phyloP scores from a whole-genome alignment of 2,888 invertebrate genomes.

The Holacanthella duospinosa region DNA sequence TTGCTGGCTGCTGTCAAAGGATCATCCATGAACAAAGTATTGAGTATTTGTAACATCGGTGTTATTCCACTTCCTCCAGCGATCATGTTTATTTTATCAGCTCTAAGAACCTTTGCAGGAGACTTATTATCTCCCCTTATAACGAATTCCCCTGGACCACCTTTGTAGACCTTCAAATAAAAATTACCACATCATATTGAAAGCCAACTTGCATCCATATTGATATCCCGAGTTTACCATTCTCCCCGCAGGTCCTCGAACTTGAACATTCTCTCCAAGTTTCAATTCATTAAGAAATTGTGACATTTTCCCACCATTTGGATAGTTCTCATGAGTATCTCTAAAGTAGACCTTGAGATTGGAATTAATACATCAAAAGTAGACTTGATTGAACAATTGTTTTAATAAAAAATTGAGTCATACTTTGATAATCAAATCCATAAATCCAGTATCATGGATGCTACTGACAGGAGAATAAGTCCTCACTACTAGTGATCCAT shows the following conservation, averaged over 20 bases:
- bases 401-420: not conserved
- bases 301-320: slow-evolving; percentile 94
- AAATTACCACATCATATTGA: not conserved
- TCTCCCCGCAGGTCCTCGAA: slow-evolving; percentile 83
- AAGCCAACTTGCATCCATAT: too few species aligned
- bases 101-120: slow-evolving; percentile 58
- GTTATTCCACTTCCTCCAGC: slow-evolving; percentile 91
- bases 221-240: too few species aligned
- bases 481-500: slow-evolving; percentile 78
- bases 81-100: slow-evolving; percentile 78
- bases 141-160: slow-evolving; percentile 63
- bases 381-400: not conserved
- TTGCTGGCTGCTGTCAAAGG: slow-evolving; percentile 41
- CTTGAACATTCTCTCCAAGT: slow-evolving; percentile 82
- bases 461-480: slow-evolving; percentile 95
- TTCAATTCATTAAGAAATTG: slow-evolving; percentile 80
- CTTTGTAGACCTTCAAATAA: slow-evolving; percentile 39
- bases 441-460: slow-evolving; percentile 83
- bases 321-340: slow-evolving; percentile 90
- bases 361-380: not conserved
- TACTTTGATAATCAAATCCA: slow-evolving; percentile 84
- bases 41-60: slow-evolving; percentile 88
- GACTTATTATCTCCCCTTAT: slow-evolving; percentile 80
- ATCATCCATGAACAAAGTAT: slow-evolving; percentile 59
- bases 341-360: slow-evolving; percentile 79